Percentiles rank a stretch among this genome's conserved stretches.
phyloP scores from a whole-genome alignment of 2,113 vertebrate species.

The Pipa parva region DNA sequence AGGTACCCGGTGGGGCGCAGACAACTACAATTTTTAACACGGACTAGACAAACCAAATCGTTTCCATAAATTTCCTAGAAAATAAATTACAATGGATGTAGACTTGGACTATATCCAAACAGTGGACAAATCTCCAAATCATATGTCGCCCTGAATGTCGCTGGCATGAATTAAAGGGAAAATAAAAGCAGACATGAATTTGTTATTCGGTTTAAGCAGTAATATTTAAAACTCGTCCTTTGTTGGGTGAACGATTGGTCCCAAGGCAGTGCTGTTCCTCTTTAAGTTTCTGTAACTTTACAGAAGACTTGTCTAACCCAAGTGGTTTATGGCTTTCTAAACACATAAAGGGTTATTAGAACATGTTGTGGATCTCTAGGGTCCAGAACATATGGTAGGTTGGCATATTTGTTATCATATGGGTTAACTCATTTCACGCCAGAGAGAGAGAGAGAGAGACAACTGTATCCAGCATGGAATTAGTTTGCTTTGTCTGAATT shows the following conservation, averaged over 20 bases:
- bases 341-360: not conserved
- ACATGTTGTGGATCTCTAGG: not conserved
- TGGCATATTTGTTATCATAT: not conserved
- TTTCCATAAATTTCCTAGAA: not conserved
- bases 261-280: not conserved
- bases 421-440: not conserved
- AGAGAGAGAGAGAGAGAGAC: not conserved
- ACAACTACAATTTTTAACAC: too few relatives aligned
- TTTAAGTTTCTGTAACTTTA: not conserved
- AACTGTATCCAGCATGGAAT: not conserved
- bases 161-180: too few relatives aligned
- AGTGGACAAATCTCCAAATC: not conserved
- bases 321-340: not conserved
- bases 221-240: not conserved
- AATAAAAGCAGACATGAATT: not conserved
- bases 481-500: slow-evolving; percentile 3
- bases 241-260: not conserved
- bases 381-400: not conserved
- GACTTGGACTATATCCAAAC: not conserved
- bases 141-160: not conserved
- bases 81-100: not conserved
- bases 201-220: not conserved
- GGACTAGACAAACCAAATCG: too few relatives aligned
- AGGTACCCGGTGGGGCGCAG: too few relatives aligned
- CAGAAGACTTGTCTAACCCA: not conserved